Percentiles rank a stretch among this genome's conserved stretches.
These are phyloP conservation scores for Sebastolobus alascanus DNA, from an alignment of 2,797 vertebrate genomes.

Conservation along the genomic window DNA sequence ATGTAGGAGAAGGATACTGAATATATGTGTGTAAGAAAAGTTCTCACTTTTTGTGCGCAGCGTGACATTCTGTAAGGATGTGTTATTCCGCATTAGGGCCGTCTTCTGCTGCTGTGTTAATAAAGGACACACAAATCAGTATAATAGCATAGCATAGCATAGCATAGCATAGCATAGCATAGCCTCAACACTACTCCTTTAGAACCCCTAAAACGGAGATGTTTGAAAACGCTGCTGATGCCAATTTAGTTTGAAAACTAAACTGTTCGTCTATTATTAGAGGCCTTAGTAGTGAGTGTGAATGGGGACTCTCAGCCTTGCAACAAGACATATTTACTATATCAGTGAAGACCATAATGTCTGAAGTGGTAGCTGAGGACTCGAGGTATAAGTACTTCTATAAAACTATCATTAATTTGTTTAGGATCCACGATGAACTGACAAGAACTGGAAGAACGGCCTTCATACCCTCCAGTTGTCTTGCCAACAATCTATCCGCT, in stretches of 20 bases:
- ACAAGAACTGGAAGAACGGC: too few relatives aligned
- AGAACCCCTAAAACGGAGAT: too few relatives aligned
- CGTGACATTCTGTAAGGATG: slow-evolving; percentile 88
- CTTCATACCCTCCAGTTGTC: background rate
- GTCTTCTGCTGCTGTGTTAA: slow-evolving; percentile 91
- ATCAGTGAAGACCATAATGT: too few relatives aligned
- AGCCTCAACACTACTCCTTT: background rate
- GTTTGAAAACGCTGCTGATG: too few relatives aligned
- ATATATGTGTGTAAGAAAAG: background rate
- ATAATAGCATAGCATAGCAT: background rate
- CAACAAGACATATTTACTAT: too few relatives aligned
- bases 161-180: too few relatives aligned
- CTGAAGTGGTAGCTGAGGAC: too few relatives aligned
- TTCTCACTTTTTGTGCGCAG: slow-evolving; percentile 91
- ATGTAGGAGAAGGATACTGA: background rate
- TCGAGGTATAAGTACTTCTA: background rate
- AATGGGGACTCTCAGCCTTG: too few relatives aligned
- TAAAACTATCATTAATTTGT: background rate
- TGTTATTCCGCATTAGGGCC: slow-evolving; percentile 88
- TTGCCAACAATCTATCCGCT: background rate
- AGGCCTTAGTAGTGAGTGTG: too few relatives aligned
- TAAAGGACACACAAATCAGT: slow-evolving; percentile 15
- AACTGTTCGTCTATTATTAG: too few relatives aligned
- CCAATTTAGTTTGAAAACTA: too few relatives aligned
- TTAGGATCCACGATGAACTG: background rate